Evolutionary conservation across 35 echinoderm and acorn worm genomes (phyloP).

Genomic region (Strongylocentrotus purpuratus): DNA sequence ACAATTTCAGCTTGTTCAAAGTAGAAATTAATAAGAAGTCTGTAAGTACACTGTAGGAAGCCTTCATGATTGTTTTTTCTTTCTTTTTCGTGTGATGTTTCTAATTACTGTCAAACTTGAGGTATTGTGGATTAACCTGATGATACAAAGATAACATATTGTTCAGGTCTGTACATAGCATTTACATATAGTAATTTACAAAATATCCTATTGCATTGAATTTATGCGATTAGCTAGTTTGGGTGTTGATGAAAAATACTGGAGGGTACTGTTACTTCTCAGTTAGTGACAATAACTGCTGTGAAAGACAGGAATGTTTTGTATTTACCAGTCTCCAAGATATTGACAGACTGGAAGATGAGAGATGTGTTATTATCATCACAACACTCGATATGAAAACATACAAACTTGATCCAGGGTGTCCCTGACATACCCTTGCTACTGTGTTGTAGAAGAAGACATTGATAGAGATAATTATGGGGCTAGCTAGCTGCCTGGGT

Average conservation of each 20-base stretch:
- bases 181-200: not conserved
- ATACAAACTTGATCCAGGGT: constrained; percentile 8
- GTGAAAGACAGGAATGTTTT: constrained; percentile 3
- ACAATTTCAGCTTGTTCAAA: no score
- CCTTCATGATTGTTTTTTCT: no score
- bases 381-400: constrained; percentile 2
- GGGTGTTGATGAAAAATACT: not conserved
- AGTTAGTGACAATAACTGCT: not conserved
- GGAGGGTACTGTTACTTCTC: not conserved
- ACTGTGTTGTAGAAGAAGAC: not conserved
- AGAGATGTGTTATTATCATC: not conserved
- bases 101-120: no score
- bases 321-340: not conserved
- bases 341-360: not conserved
- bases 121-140: no score
- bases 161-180: not conserved
- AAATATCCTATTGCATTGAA: not conserved
- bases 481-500: constrained; percentile 4
- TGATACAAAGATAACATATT: not conserved
- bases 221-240: not conserved
- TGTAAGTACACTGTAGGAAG: no score
- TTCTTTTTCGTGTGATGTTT: no score
- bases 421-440: not conserved
- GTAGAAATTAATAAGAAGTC: no score
- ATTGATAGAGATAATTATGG: constrained; percentile 14